Percentiles rank a stretch among this genome's conserved stretches.
These are phyloP conservation scores for Amphiura filiformis DNA, from an alignment of 35 echinoderm and acorn worm genomes.

Conservation along the genomic window DNA sequence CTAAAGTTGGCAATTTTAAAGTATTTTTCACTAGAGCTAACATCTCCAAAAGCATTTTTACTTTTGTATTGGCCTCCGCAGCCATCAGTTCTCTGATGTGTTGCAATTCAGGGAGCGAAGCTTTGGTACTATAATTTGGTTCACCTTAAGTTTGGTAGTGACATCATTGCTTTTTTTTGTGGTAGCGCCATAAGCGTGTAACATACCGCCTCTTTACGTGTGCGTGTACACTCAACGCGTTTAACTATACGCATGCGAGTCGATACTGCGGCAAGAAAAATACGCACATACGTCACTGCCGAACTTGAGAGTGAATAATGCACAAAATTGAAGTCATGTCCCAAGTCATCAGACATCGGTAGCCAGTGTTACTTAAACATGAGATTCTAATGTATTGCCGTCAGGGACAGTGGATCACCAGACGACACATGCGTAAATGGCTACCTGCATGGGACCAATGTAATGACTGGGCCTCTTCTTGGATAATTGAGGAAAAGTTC, in stretches of 20 bases:
- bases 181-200: too few relatives aligned
- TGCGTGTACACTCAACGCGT: too few relatives aligned
- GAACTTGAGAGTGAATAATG: too few relatives aligned
- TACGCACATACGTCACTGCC: too few relatives aligned
- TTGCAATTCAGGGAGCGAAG: neutral
- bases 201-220: too few relatives aligned
- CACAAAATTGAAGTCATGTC: neutral
- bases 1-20: neutral
- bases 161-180: too few relatives aligned
- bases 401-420: neutral
- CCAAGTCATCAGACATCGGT: neutral
- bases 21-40: neutral
- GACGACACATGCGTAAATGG: slow-evolving; percentile 4
- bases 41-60: neutral
- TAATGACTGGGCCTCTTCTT: neutral
- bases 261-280: too few relatives aligned
- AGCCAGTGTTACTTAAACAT: neutral
- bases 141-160: too few relatives aligned
- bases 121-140: neutral
- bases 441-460: neutral
- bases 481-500: neutral
- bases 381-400: neutral
- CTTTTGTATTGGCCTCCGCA: slow-evolving; percentile 3
- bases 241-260: too few relatives aligned
- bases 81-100: slow-evolving; percentile 25